Conservation (phyloP, 1,140 invertebrate species). For the Drosophila bocqueti region DNA sequence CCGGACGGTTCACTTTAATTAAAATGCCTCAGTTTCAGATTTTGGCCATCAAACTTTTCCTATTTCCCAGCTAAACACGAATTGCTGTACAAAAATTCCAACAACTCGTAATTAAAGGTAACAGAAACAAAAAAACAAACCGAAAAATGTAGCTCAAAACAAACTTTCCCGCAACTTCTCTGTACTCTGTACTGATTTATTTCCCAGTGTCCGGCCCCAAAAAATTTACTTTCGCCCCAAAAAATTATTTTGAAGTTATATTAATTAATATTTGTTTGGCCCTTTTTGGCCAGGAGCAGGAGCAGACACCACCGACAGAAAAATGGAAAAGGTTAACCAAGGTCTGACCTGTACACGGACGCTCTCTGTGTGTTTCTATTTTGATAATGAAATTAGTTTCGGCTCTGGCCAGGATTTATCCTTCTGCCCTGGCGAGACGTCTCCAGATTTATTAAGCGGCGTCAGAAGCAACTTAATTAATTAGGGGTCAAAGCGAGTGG, state of each 20-base stretch:
- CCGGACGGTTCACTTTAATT: slow-evolving; percentile 65
- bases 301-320: slow-evolving; percentile 4
- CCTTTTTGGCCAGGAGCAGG: slow-evolving; percentile 38
- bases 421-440: slow-evolving; percentile 28
- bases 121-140: slow-evolving; percentile 31
- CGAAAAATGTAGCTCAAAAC: slow-evolving; percentile 23
- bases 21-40: slow-evolving; percentile 64
- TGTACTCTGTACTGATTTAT: slow-evolving; percentile 14
- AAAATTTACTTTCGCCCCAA: slow-evolving; percentile 17
- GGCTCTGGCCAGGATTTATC: slow-evolving; percentile 35
- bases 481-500: slow-evolving; percentile 40
- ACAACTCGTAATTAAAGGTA: slow-evolving; percentile 79
- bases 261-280: slow-evolving; percentile 76
- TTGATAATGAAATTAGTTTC: slow-evolving; percentile 63
- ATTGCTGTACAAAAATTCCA: slow-evolving; percentile 29
- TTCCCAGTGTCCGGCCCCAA: slow-evolving; percentile 5
- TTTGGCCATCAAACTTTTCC: slow-evolving; percentile 61
- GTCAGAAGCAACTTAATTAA: slow-evolving; percentile 51
- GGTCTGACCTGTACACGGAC: slow-evolving; percentile 20
- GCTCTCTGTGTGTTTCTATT: slow-evolving; percentile 26
- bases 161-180: slow-evolving; percentile 60
- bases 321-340: slow-evolving; percentile 41
- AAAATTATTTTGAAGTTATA: slow-evolving; percentile 72
- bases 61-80: slow-evolving; percentile 61
- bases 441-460: slow-evolving; percentile 41